These are phyloP conservation scores for Enteromius treurensis DNA, from an alignment of 2,797 vertebrate species.

Conservation along the genomic window DNA sequence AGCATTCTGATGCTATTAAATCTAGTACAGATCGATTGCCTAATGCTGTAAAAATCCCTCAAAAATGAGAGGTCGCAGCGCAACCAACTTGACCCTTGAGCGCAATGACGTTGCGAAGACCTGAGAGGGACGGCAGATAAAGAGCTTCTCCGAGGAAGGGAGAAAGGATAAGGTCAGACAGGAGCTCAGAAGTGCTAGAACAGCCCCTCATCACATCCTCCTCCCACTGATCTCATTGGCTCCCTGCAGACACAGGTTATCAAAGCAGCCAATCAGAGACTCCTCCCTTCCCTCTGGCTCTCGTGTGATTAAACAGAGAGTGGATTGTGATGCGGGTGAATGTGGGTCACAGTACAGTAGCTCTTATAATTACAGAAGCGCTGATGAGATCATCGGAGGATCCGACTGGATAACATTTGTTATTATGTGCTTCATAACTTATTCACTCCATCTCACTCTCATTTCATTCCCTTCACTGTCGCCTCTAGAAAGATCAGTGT, in stretches of 20 bases:
- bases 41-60: neutral
- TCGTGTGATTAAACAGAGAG: constrained; percentile 10
- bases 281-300: constrained; percentile 32
- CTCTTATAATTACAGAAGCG: constrained; percentile 59
- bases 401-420: constrained; percentile 42
- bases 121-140: constrained; percentile 54
- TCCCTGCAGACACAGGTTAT: constrained; percentile 51
- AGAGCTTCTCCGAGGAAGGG: constrained; percentile 26
- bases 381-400: constrained; percentile 64
- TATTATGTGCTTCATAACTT: constrained; percentile 37
- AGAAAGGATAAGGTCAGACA: constrained; percentile 50
- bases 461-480: constrained; percentile 11
- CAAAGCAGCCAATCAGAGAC: constrained; percentile 51
- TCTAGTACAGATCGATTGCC: neutral
- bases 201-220: constrained; percentile 21
- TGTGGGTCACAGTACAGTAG: constrained; percentile 54
- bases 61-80: neutral
- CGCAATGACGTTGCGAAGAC: constrained; percentile 35
- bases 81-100: constrained; percentile 47
- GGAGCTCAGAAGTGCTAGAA: constrained; percentile 33
- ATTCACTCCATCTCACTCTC: neutral
- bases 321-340: constrained; percentile 29
- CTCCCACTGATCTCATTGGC: constrained; percentile 36
- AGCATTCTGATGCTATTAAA: neutral
- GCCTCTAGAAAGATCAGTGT: neutral